These are phyloP conservation scores for Hyperoodon ampullatus DNA, from an alignment of 2,113 vertebrate genomes.

Conservation along the genomic window DNA sequence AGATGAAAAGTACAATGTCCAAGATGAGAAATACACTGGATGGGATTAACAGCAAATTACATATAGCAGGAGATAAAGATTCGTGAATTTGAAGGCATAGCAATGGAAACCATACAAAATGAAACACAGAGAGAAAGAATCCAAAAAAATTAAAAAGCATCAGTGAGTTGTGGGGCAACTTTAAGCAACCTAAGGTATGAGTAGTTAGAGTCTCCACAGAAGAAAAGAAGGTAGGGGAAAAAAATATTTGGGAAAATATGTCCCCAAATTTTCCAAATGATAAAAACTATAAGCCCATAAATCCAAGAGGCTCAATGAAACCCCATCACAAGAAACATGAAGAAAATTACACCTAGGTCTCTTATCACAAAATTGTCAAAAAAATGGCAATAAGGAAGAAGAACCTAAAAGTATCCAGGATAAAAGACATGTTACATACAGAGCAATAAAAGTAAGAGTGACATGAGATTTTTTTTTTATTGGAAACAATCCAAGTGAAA, in stretches of 20 bases:
- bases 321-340: not conserved
- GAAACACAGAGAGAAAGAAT: not conserved
- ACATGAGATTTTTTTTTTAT: not conserved
- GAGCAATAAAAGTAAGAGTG: not conserved
- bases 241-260: not conserved
- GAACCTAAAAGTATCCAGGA: not conserved
- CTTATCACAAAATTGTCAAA: not conserved
- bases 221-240: not conserved
- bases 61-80: not conserved
- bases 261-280: not conserved
- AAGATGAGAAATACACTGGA: not conserved
- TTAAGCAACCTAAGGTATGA: not conserved
- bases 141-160: not conserved
- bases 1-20: not conserved
- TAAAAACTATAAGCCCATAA: not conserved
- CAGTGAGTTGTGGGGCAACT: not conserved
- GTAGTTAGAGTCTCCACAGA: not conserved
- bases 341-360: not conserved
- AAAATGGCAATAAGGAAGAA: not conserved
- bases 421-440: not conserved
- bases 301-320: not conserved
- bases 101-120: not conserved
- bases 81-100: not conserved
- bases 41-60: not conserved
- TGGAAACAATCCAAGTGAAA: not conserved